Evolutionary conservation across 92 coral and sea anemone species (phyloP).

Genomic region (Palythoa heliodiscus): DNA sequence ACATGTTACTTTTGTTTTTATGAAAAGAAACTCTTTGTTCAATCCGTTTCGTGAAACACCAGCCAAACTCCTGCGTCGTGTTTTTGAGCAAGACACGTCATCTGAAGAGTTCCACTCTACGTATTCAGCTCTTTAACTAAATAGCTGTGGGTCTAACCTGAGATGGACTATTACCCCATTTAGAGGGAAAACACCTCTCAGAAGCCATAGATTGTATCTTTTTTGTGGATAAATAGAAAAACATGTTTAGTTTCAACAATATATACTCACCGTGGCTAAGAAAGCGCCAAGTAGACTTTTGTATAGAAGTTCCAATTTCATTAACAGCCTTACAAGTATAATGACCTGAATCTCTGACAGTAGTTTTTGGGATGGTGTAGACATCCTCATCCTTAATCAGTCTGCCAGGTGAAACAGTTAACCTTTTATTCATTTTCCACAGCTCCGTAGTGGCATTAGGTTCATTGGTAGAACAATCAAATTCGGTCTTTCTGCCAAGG

Average conservation of each 20-base stretch:
- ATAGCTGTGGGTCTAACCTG: no score
- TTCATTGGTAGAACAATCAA: conserved; percentile 17
- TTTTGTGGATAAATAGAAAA: background rate
- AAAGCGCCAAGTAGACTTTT: background rate
- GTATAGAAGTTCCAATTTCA: background rate
- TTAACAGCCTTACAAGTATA: conserved; percentile 2
- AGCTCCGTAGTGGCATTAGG: conserved; percentile 14
- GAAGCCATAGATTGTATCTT: background rate
- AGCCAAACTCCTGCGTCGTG: no score
- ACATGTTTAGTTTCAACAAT: background rate
- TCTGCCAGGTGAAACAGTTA: conserved; percentile 22
- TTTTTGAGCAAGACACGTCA: no score
- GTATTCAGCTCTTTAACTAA: no score
- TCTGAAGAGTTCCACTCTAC: no score
- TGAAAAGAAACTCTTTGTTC: no score
- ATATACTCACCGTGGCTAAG: background rate
- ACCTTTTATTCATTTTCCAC: background rate
- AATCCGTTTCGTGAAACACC: no score
- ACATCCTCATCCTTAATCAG: background rate
- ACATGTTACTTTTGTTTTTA: no score
- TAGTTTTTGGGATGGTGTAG: background rate
- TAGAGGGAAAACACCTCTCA: background rate
- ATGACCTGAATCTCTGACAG: background rate
- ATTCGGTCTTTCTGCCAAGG: background rate
- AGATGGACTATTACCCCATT: no score